phyloP scores from a whole-genome alignment of 1,140 invertebrate species.

The Bradynema listronoti region DNA sequence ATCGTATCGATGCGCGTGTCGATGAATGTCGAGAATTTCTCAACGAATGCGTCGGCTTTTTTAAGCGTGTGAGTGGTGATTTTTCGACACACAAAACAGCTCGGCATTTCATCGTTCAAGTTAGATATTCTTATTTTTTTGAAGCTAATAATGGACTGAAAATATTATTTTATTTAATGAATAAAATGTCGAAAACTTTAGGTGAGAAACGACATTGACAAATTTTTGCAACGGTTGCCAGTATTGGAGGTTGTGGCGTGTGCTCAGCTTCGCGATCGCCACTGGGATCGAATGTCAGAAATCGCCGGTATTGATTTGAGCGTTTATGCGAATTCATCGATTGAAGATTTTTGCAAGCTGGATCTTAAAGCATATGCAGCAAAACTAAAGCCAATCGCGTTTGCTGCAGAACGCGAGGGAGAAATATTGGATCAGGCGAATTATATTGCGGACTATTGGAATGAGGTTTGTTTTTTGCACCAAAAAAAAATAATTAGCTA shows the following conservation, averaged over 20 bases:
- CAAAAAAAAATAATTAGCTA: no score
- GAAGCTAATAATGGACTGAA: not conserved
- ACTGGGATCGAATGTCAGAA: constrained; percentile 40
- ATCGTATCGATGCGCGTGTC: constrained; percentile 28
- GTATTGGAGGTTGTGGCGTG: constrained; percentile 28
- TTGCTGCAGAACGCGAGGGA: constrained; percentile 30
- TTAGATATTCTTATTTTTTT: not conserved
- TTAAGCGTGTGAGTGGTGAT: constrained; percentile 9
- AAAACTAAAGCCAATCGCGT: constrained; percentile 37
- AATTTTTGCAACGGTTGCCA: constrained; percentile 31
- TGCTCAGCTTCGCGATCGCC: constrained; percentile 24
- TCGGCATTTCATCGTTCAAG: constrained; percentile 22
- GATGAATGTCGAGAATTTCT: constrained; percentile 30
- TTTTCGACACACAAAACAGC: constrained; percentile 34
- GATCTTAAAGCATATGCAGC: constrained; percentile 27
- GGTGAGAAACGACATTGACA: constrained; percentile 24
- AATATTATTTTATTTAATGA: not conserved
- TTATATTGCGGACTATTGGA: constrained; percentile 32
- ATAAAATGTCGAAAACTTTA: not conserved
- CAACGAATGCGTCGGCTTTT: constrained; percentile 22
- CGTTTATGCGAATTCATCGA: constrained; percentile 33
- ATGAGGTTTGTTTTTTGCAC: constrained; percentile 20
- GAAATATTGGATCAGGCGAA: constrained; percentile 36
- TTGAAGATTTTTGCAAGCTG: constrained; percentile 26
- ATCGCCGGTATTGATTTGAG: constrained; percentile 30